A percentile compares a stretch with the other conserved stretches of the same genome.
Evolutionary conservation across 1,140 invertebrate species (phyloP).

Genomic region (Drosophila ambigua): DNA sequence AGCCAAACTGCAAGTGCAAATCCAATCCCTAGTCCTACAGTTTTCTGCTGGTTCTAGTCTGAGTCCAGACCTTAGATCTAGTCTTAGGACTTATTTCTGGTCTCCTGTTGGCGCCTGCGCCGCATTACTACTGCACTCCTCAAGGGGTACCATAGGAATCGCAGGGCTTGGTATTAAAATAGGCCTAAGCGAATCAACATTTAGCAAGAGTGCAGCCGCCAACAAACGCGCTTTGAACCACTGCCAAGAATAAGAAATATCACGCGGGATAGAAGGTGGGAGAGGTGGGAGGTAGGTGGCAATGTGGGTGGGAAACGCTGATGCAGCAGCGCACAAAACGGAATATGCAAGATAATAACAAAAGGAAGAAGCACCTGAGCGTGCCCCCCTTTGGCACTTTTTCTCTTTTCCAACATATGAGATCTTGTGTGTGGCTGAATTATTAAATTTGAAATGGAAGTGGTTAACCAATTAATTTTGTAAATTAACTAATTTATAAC

Average conservation of each 20-base stretch:
- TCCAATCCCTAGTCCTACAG: too few species aligned
- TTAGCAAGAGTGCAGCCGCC: slow-evolving; percentile 66
- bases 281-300: not conserved
- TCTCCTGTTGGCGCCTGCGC: slow-evolving; percentile 62
- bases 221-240: slow-evolving; percentile 52
- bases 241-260: slow-evolving; percentile 63
- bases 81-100: too few species aligned
- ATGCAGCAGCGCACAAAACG: slow-evolving; percentile 50
- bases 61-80: too few species aligned
- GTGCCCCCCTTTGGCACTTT: not conserved
- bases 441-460: too few species aligned
- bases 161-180: slow-evolving; percentile 43
- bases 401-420: slow-evolving; percentile 1
- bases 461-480: too few species aligned
- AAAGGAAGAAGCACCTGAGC: slow-evolving; percentile 50
- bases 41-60: too few species aligned
- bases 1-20: too few species aligned
- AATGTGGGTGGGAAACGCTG: slow-evolving; percentile 27
- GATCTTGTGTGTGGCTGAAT: slow-evolving; percentile 3
- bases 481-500: too few species aligned
- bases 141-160: slow-evolving; percentile 25
- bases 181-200: slow-evolving; percentile 78
- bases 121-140: slow-evolving; percentile 6
- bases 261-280: slow-evolving; percentile 2
- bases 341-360: slow-evolving; percentile 58